Evolutionary conservation across 2,113 vertebrate species (phyloP).

Genomic region (Sterna hirundo): DNA sequence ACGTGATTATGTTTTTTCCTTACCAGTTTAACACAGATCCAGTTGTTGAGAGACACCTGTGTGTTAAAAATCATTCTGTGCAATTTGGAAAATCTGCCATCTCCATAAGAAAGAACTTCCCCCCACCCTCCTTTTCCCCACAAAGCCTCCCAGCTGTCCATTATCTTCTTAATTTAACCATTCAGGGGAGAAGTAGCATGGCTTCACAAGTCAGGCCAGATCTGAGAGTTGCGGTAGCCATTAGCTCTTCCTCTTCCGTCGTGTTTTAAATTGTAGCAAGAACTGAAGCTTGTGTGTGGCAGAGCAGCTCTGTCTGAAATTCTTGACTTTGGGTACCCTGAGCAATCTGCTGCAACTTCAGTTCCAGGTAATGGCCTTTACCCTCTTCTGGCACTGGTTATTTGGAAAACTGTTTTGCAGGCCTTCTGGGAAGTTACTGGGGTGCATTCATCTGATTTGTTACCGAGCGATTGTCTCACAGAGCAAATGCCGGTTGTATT

Average conservation of each 20-base stretch:
- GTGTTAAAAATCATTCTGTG: not conserved
- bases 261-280: not conserved
- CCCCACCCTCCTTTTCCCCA: no score
- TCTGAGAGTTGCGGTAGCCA: not conserved
- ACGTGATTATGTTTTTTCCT: not conserved
- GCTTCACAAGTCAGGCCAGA: not conserved
- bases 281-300: rapidly evolving
- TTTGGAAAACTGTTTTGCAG: not conserved
- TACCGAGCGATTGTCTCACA: not conserved
- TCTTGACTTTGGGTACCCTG: not conserved
- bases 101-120: not conserved
- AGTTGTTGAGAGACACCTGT: not conserved
- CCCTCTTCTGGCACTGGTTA: not conserved
- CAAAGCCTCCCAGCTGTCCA: not conserved
- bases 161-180: not conserved
- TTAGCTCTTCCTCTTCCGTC: not conserved
- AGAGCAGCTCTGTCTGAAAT: not conserved
- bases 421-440: not conserved
- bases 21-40: not conserved
- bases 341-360: not conserved
- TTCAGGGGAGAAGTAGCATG: rapidly evolving
- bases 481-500: not conserved
- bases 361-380: not conserved
- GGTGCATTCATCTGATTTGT: not conserved
- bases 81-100: not conserved